phyloP scores from a whole-genome alignment of 1,140 invertebrate genomes.

The Lucilia cuprina region DNA sequence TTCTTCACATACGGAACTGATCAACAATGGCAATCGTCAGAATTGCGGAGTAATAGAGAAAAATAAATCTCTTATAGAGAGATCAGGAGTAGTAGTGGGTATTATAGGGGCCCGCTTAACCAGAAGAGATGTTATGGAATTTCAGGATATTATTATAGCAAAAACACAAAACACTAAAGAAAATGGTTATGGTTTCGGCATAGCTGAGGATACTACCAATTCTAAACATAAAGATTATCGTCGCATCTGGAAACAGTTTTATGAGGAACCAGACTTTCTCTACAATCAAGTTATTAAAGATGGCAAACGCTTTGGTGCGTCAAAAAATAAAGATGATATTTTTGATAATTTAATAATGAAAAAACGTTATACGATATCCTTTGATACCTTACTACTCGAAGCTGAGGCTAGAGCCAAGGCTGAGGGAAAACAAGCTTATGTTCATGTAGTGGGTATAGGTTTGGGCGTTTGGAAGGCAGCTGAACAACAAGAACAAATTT shows the following conservation, averaged over 20 bases:
- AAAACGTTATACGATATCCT: constrained; percentile 43
- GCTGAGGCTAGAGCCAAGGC: constrained; percentile 34
- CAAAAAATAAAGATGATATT: constrained; percentile 32
- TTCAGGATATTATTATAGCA: constrained; percentile 66
- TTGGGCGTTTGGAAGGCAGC: constrained; percentile 44
- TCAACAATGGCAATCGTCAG: constrained; percentile 68
- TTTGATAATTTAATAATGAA: constrained; percentile 44
- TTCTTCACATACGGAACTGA: constrained; percentile 70
- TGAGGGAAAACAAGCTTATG: constrained; percentile 38
- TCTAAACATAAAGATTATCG: constrained; percentile 36
- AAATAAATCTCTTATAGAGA: constrained; percentile 49
- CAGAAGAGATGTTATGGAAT: constrained; percentile 66
- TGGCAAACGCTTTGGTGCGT: constrained; percentile 36
- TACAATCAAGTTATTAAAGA: constrained; percentile 28
- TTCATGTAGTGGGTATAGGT: constrained; percentile 45
- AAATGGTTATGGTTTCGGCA: constrained; percentile 61
- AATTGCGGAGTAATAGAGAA: constrained; percentile 65
- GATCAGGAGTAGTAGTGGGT: constrained; percentile 57
- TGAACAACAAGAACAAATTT: constrained; percentile 45
- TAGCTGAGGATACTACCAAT: neutral
- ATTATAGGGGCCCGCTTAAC: constrained; percentile 65
- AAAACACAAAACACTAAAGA: constrained; percentile 63
- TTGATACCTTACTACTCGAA: constrained; percentile 42
- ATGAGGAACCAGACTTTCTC: constrained; percentile 38
- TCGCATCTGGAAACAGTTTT: constrained; percentile 40